A percentile compares a stretch with the other conserved stretches of the same genome.
Conservation (phyloP, 2,113 vertebrate species). For the Hemibates koningsi region DNA sequence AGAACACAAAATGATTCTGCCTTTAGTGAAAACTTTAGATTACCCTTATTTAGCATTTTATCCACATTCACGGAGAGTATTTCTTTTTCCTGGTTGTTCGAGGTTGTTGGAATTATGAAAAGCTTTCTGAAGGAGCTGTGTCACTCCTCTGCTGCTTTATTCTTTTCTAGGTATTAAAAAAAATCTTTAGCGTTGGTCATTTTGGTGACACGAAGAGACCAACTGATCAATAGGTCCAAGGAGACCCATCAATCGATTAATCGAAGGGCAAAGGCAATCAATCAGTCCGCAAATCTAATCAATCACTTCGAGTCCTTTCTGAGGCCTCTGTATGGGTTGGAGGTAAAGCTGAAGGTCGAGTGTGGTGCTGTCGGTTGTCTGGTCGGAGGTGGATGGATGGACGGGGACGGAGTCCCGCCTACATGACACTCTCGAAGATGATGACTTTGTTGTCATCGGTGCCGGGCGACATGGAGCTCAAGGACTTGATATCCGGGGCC, state of each 20-base stretch:
- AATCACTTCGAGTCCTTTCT: neutral
- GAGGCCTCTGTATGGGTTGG: neutral
- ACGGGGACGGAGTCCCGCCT: neutral
- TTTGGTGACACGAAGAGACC: neutral
- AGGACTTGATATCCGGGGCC: conserved; percentile 70
- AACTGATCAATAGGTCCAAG: neutral
- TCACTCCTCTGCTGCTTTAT: neutral
- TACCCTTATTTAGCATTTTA: neutral
- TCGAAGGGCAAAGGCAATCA: neutral
- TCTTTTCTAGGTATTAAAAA: neutral
- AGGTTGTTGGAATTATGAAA: neutral
- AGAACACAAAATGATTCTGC: neutral
- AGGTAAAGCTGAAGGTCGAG: neutral
- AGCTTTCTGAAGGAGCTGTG: neutral
- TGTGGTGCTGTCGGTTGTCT: neutral
- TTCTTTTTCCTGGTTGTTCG: neutral
- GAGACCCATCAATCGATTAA: neutral
- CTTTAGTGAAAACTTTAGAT: neutral
- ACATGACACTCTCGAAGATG: conserved; percentile 81
- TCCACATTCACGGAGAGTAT: neutral
- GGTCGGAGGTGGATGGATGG: neutral
- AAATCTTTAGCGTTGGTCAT: neutral
- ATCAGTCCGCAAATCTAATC: neutral
- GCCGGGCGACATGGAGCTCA: conserved; percentile 60
- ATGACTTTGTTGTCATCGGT: conserved; percentile 76